Base-by-base conservation (phyloP, 2,888 invertebrate genomes). In the Diarsia brunnea region DNA sequence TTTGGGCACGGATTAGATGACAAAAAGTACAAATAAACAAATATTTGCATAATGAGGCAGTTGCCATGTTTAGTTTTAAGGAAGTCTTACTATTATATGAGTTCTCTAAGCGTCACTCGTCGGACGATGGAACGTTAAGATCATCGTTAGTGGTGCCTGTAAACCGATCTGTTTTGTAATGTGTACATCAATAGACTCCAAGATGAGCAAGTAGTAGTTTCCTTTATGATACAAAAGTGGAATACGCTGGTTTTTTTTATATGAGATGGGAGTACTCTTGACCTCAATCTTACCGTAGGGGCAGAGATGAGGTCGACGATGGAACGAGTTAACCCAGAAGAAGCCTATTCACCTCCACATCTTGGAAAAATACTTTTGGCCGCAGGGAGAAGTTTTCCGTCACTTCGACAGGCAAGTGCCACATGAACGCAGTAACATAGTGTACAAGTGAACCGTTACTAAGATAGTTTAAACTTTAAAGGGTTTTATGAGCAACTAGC, bases 31-130 rank as follows among this genome's bases (percentile, higher is more conserved):
- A 58, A 27, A 27, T 10, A 19, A 8, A 27, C 67, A 47, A 68
- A 80, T 70, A 70, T 79, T 81, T 66, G 24, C 11, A n/a, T 43
- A 78, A 24, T 49, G n/a, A 51, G 31, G 45, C 61, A 55, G 51
- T 24, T 45, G 16, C 27, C 38, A 53, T 19, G 14, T 24, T 66
- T 5, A 63, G 24, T 53, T 64, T 51, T 38, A 24, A 49, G 64
- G 31, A 51, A 75, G 12, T 43, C 19, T 19, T 19, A 4, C 16
- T 14, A 11, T 24, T 24, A 14, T 1, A 55, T 55, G 2, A 24
- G 21, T 51, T 27, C 0, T 55, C 0, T 55, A 24, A 55, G 24
- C 24, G 24, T 53, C 53, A n/a, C n/a, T 55, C 53, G 53, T 27
- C 16, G 8, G 3, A 58, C 58, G 58, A 58, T 58, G 27, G 27